Conservation (phyloP, 2,797 vertebrate genomes). For the Carapus acus region DNA sequence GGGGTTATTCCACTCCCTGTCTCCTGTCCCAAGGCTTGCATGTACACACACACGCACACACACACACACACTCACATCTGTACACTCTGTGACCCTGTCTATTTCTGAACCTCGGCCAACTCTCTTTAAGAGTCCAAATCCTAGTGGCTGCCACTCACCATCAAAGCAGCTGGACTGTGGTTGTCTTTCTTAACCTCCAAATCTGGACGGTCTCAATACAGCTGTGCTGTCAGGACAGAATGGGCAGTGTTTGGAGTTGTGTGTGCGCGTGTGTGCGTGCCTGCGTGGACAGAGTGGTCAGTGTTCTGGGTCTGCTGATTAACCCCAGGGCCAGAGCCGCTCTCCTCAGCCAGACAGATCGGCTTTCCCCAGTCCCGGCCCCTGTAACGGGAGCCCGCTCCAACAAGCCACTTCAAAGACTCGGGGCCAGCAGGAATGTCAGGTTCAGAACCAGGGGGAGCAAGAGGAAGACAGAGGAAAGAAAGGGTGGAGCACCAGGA, state of each 20-base stretch:
- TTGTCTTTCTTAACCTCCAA: conserved; percentile 71
- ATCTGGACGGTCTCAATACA: conserved; percentile 71
- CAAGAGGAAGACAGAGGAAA: conserved; percentile 34
- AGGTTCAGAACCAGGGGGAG: conserved; percentile 76
- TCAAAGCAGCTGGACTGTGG: conserved; percentile 66
- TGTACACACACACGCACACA: conserved; percentile 48
- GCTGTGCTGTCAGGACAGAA: conserved; percentile 74
- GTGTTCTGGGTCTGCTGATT: conserved; percentile 78
- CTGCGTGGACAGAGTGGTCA: conserved; percentile 62
- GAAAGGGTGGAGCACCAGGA: conserved; percentile 39
- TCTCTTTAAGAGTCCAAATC: conserved; percentile 65
- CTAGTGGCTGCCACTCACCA: conserved; percentile 69
- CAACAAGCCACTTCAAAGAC: conserved; percentile 81
- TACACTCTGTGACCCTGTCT: conserved; percentile 61
- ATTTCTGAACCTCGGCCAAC: conserved; percentile 60
- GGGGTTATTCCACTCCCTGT: conserved; percentile 65
- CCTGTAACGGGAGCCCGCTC: conserved; percentile 81
- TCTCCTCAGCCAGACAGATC: conserved; percentile 77
- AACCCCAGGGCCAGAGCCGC: conserved; percentile 77
- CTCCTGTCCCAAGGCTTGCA: conserved; percentile 48
- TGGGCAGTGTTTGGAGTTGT: conserved; percentile 56
- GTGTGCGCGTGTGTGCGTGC: conserved; percentile 18
- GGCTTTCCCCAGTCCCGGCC: conserved; percentile 76
- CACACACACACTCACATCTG: conserved; percentile 42
- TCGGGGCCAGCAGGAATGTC: conserved; percentile 79